phyloP scores from a whole-genome alignment of 2,888 invertebrate species.

The Clunio marinus region DNA sequence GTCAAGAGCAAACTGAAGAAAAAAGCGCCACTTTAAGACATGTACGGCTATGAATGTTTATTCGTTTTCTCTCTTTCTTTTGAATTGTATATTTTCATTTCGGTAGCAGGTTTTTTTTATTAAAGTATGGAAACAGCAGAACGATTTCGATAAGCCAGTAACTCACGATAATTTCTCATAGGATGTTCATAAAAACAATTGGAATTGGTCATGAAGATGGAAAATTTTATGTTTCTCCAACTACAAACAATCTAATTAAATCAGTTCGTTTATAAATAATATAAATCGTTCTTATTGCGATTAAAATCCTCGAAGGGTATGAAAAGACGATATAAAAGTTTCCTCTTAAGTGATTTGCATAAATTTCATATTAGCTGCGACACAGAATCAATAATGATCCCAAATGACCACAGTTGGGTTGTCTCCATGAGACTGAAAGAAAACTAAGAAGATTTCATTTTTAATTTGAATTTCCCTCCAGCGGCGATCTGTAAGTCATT shows the following conservation, averaged over 20 bases:
- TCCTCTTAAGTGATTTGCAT: slow-evolving; percentile 33
- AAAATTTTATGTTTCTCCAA: neutral
- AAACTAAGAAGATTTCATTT: neutral
- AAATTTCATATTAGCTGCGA: slow-evolving; percentile 34
- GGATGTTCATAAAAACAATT: slow-evolving; percentile 33
- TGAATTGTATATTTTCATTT: neutral
- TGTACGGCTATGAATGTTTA: slow-evolving; percentile 2
- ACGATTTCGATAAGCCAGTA: slow-evolving; percentile 32
- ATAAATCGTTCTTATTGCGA: slow-evolving; percentile 12
- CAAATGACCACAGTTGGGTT: neutral
- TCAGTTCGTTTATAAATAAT: slow-evolving; percentile 32
- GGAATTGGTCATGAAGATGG: neutral
- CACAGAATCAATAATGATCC: slow-evolving; percentile 35
- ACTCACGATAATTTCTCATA: slow-evolving; percentile 33
- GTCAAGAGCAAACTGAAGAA: slow-evolving; percentile 20
- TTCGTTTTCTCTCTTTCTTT: slow-evolving; percentile 10
- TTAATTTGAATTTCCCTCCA: slow-evolving; percentile 5
- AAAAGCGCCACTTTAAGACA: slow-evolving; percentile 33
- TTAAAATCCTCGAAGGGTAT: slow-evolving; percentile 1
- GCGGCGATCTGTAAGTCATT: neutral
- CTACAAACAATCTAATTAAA: neutral
- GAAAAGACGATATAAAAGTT: neutral
- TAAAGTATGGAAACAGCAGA: neutral
- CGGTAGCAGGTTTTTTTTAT: no score
- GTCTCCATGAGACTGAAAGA: neutral